These are phyloP conservation scores for Miltochrista miniata DNA, from an alignment of 2,888 invertebrate species.

Conservation along the genomic window DNA sequence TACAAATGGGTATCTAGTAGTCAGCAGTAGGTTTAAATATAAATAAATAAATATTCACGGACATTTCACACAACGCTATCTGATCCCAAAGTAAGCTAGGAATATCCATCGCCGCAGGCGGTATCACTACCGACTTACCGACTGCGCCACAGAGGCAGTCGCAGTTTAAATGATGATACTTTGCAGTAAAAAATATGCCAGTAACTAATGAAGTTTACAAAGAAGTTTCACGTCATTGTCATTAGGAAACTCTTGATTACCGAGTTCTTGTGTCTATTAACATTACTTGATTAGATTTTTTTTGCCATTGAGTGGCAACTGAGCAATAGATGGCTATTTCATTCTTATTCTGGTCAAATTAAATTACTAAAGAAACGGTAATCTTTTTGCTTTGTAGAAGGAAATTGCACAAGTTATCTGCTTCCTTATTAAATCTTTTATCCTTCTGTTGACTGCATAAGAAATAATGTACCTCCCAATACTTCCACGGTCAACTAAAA, in stretches of 20 bases:
- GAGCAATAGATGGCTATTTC: background rate
- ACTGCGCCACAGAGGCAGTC: background rate
- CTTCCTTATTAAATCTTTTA: constrained; percentile 32
- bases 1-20: no score
- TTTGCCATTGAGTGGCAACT: background rate
- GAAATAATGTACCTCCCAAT: constrained; percentile 5
- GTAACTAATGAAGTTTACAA: no score
- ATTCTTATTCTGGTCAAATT: background rate
- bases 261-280: background rate
- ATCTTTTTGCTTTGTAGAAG: constrained; percentile 26
- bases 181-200: no score
- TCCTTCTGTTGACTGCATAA: constrained; percentile 14
- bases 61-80: no score
- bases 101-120: no score
- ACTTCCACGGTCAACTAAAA: constrained; percentile 11
- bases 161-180: no score
- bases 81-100: no score
- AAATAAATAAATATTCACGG: no score
- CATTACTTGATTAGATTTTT: background rate
- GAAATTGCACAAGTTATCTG: constrained; percentile 23
- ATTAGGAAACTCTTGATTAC: background rate
- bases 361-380: constrained; percentile 7
- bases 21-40: no score
- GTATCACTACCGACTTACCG: no score
- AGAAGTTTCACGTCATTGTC: no score